Evolutionary conservation across 2,113 vertebrate species (phyloP), one percentile per base, ranked within the genome.

Genomic region (Microtus oregoni): DNA sequence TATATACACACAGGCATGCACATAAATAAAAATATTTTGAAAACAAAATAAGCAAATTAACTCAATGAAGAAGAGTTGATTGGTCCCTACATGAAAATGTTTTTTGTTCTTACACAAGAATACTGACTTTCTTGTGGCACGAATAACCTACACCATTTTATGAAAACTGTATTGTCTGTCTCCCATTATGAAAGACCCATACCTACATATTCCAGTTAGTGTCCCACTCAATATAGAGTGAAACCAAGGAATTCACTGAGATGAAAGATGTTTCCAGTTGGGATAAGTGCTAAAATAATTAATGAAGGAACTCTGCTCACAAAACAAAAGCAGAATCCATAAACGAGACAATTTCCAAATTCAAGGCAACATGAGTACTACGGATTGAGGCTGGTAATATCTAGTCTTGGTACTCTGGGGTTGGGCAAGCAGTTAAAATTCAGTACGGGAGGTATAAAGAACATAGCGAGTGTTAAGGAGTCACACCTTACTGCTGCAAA

Each of bases 341-440:
- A 85, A 95, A 70, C 14, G 38, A 95, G 58, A 91, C 58, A 30
- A 95, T 77, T 94, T 87, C 30, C n/a, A 22, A 92, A 38, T 19
- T n/a, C 12, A 77, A 44, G 9, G 6, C 22, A 24, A 88, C 75
- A 5, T 94, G 58, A 94, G 83, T 76, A 22, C 14, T 77, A 92
- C 9, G 32, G 68, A 61, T 77, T 90, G 79, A 70, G 24, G 38
- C 8, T 87, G 32, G 22, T 28, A 92, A 32, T 22, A 77, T 67
- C 38, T 35, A 78, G 73, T 50, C 3, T 63, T 47, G 41, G 47
- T 52, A 83, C 75, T 92, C 1, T 92, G 44, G 30, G 38, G 38
- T 94, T 52, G 63, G 9, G 55, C 20, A 75, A 30, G 47, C 75
- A 72, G 55, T 24, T 24, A 81, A 38, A 76, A 14, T 86, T 90